These are phyloP conservation scores for Hyposoter didymator DNA, from an alignment of 2,888 invertebrate species.

Conservation along the genomic window DNA sequence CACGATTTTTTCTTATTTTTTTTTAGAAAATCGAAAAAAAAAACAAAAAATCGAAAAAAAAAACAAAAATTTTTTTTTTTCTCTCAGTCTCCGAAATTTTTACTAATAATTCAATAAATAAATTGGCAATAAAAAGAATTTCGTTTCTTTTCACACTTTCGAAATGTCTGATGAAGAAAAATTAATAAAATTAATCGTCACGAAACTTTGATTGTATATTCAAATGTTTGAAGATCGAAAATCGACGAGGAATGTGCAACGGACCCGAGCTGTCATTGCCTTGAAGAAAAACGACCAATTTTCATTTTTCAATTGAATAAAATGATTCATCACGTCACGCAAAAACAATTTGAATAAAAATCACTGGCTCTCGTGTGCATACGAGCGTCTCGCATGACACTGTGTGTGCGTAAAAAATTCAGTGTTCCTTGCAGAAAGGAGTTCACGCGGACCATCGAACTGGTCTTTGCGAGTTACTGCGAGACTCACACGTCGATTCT, in stretches of 20 bases:
- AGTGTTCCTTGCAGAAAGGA: constrained; percentile 26
- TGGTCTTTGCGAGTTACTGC: constrained; percentile 52
- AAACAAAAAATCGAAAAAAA: too few species aligned
- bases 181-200: not conserved
- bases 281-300: not conserved
- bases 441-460: constrained; percentile 55
- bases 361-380: constrained; percentile 41
- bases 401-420: not conserved
- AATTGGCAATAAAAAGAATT: not conserved
- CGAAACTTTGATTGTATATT: not conserved
- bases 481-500: constrained; percentile 19
- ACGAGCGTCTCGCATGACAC: constrained; percentile 1
- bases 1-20: too few species aligned
- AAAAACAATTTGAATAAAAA: constrained; percentile 4
- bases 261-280: not conserved
- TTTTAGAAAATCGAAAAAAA: too few species aligned
- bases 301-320: constrained; percentile 19
- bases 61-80: too few species aligned
- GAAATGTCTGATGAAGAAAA: not conserved
- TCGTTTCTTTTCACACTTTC: not conserved
- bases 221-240: not conserved
- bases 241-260: not conserved
- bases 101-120: not conserved
- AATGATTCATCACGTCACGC: constrained; percentile 35
- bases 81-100: too few species aligned